Evolutionary conservation across 2,113 vertebrate genomes (phyloP).

Genomic region (Spheniscus mendiculus): DNA sequence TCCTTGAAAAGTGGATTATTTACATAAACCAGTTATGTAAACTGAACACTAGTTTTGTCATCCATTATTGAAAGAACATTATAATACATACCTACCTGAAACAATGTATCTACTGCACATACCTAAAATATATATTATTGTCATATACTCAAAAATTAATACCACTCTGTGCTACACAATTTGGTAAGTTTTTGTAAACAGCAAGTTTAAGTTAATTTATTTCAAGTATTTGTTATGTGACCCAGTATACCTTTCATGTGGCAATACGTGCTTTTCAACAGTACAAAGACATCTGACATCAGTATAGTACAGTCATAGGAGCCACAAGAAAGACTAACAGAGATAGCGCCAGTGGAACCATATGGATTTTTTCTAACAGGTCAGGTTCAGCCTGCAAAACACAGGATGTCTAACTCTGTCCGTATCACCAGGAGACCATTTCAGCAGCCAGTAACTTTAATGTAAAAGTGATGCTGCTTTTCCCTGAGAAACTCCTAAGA

Average conservation of each 20-base stretch:
- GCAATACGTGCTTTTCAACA: not conserved
- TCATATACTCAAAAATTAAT: not conserved
- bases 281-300: not conserved
- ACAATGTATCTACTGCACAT: not conserved
- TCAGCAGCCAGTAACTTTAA: not conserved
- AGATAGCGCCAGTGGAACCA: not conserved
- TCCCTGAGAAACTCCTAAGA: not conserved
- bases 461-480: not conserved
- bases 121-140: not conserved
- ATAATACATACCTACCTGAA: not conserved
- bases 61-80: not conserved
- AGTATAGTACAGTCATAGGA: not conserved
- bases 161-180: not conserved
- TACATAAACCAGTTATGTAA: not conserved
- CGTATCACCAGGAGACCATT: not conserved
- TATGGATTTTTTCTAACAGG: not conserved
- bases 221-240: not conserved
- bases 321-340: not conserved
- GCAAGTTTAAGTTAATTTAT: not conserved
- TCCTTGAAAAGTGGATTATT: not conserved
- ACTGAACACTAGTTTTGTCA: not conserved
- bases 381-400: not conserved
- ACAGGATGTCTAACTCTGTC: not conserved
- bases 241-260: not conserved
- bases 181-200: not conserved